Conservation (phyloP, 2,888 invertebrate species). For the Sipha maydis region DNA sequence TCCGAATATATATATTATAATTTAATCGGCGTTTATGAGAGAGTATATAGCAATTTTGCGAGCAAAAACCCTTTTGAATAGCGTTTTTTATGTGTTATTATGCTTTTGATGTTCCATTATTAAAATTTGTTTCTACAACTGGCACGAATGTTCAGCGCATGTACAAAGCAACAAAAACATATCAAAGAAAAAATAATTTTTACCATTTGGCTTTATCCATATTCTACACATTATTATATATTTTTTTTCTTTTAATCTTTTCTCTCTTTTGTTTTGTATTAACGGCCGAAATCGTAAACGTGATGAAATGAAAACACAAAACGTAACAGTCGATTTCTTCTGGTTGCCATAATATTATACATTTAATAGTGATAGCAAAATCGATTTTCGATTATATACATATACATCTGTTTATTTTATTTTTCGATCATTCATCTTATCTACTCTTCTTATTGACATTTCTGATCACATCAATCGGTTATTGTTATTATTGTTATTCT, state of each 20-base stretch:
- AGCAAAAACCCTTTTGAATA: slow-evolving; percentile 12
- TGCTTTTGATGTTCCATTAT: slow-evolving; percentile 38
- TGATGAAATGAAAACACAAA: neutral
- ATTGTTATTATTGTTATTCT: too few species aligned
- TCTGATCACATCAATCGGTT: too few species aligned
- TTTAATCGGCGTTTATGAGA: neutral
- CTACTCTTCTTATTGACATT: too few species aligned
- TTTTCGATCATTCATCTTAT: too few species aligned
- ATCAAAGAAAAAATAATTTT: neutral
- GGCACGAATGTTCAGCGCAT: neutral
- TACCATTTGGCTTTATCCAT: neutral
- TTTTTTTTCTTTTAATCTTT: neutral
- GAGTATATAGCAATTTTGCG: neutral
- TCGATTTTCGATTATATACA: neutral
- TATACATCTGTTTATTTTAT: too few species aligned
- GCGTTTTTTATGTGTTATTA: slow-evolving; percentile 1
- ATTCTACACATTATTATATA: neutral
- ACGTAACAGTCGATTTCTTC: neutral
- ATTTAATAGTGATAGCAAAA: neutral
- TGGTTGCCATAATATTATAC: neutral
- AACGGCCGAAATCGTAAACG: neutral
- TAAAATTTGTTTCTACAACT: slow-evolving; percentile 19
- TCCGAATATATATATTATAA: neutral
- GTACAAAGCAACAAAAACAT: neutral
- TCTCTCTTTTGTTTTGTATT: neutral